These are phyloP conservation scores for Ophion ventricosus DNA, from an alignment of 2,888 invertebrate species.

Conservation along the genomic window DNA sequence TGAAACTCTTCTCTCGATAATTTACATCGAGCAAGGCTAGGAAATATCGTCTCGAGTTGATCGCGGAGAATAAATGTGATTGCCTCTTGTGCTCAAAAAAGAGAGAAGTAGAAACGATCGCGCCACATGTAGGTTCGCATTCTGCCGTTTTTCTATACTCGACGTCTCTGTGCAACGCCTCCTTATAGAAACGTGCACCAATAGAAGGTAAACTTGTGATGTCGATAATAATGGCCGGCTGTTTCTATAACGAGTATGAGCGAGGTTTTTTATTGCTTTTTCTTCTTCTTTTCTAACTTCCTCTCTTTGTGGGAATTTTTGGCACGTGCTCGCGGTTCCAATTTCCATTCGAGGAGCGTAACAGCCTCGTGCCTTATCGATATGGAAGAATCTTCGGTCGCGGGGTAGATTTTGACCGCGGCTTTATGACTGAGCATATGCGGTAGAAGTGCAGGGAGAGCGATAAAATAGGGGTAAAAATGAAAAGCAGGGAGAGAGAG, in stretches of 20 bases:
- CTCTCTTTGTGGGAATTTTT: conserved; percentile 32
- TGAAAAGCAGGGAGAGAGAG: background rate
- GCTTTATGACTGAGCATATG: conserved; percentile 41
- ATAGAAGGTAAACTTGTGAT: conserved; percentile 42
- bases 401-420: conserved; percentile 39
- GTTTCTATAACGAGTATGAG: conserved; percentile 54
- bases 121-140: background rate
- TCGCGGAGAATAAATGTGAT: background rate
- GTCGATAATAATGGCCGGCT: conserved; percentile 46
- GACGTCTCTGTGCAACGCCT: background rate
- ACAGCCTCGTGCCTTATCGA: conserved; percentile 58
- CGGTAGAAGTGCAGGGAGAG: background rate
- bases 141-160: background rate
- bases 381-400: conserved; percentile 49
- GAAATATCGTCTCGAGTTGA: conserved; percentile 1
- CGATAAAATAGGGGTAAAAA: background rate
- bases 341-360: conserved; percentile 49
- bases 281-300: background rate
- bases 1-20: background rate
- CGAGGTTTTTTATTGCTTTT: background rate
- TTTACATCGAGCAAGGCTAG: background rate
- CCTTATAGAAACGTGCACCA: background rate
- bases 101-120: background rate
- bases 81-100: background rate
- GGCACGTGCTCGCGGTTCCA: conserved; percentile 41